Evolutionary conservation across 2,797 vertebrate species (phyloP).

Genomic region (Iguana delicatissima): DNA sequence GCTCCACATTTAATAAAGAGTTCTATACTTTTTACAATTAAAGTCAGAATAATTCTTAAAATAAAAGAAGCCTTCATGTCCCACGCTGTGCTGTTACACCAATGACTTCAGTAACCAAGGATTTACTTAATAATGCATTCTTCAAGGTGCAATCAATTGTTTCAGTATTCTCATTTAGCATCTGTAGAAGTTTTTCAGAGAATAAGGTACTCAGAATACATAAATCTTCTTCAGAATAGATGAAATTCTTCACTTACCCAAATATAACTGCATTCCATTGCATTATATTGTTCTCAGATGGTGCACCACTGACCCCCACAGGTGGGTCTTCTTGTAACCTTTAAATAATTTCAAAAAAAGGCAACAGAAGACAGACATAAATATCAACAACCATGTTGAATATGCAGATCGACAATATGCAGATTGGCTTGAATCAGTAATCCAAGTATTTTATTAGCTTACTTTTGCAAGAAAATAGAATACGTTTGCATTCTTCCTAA

Average conservation of each 20-base stretch:
- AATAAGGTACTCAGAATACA: slow-evolving; percentile 17
- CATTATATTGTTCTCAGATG: slow-evolving; percentile 99
- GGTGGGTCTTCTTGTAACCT: slow-evolving; percentile 99
- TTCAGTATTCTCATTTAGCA: neutral
- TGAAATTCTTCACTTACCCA: slow-evolving; percentile 86
- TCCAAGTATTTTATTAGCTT: neutral
- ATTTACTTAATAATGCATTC: neutral
- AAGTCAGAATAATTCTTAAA: neutral
- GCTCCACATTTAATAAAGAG: neutral
- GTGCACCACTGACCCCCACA: slow-evolving; percentile 97
- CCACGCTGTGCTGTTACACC: neutral
- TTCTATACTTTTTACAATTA: slow-evolving; percentile 14
- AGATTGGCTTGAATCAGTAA: neutral
- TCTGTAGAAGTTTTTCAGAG: neutral
- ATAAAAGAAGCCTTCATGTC: neutral
- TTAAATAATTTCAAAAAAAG: slow-evolving; percentile 50
- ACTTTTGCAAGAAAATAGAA: neutral
- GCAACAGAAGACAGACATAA: slow-evolving; percentile 34
- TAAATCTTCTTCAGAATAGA: neutral
- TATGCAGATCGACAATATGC: neutral
- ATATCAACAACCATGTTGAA: neutral
- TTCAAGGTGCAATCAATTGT: neutral
- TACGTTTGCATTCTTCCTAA: neutral
- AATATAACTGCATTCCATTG: slow-evolving; percentile 99
- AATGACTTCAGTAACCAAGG: neutral